Evolutionary conservation across 1,140 invertebrate genomes (phyloP).

Genomic region (Eciton burchellii): DNA sequence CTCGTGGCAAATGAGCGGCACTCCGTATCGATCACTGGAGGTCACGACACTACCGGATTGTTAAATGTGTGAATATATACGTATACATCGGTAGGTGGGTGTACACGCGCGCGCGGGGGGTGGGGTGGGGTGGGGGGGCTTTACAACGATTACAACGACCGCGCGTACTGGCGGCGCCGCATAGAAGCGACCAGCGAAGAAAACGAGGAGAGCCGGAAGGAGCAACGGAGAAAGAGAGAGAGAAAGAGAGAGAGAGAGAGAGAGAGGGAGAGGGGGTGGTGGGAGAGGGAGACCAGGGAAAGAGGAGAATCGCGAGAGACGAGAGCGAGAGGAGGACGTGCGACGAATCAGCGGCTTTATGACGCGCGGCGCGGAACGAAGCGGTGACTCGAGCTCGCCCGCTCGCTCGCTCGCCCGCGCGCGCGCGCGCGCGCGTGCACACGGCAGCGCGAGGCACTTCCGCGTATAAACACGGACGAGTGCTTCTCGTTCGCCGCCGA

Average conservation of each 20-base stretch:
- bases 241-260: not conserved
- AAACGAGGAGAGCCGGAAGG: not conserved
- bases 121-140: too few species aligned
- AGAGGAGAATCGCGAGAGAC: slow-evolving; percentile 3
- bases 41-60: slow-evolving; percentile 68
- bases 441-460: slow-evolving; percentile 52
- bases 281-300: not conserved
- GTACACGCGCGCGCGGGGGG: too few species aligned
- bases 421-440: slow-evolving; percentile 5
- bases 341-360: slow-evolving; percentile 65
- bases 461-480: slow-evolving; percentile 65
- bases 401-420: slow-evolving; percentile 20
- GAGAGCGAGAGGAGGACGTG: slow-evolving; percentile 6
- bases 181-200: slow-evolving; percentile 17
- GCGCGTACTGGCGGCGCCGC: slow-evolving; percentile 32
- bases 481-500: slow-evolving; percentile 48
- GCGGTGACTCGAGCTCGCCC: slow-evolving; percentile 52
- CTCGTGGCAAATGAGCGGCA: slow-evolving; percentile 73
- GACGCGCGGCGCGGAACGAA: slow-evolving; percentile 50
- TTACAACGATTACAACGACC: slow-evolving; percentile 63
- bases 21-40: slow-evolving; percentile 72
- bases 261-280: slow-evolving; percentile 23
- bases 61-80: slow-evolving; percentile 63
- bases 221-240: not conserved
- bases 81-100: slow-evolving; percentile 2